phyloP scores from a whole-genome alignment of 2,113 vertebrate genomes.

The Columbina picui region DNA sequence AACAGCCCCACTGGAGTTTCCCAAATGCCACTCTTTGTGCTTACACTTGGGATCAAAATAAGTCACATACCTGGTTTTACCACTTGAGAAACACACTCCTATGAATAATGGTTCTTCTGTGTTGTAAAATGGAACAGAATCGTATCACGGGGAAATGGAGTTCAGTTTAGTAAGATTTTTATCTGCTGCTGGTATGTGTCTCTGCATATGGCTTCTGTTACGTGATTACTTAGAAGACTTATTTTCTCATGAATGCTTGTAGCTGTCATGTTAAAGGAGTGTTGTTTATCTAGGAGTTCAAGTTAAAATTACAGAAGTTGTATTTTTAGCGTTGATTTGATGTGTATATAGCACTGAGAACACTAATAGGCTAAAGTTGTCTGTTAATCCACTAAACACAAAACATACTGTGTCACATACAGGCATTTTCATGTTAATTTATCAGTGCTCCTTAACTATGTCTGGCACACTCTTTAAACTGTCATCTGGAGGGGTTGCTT shows the following conservation, averaged over 20 bases:
- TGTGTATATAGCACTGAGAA: not conserved
- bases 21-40: not conserved
- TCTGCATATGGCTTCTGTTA: slow-evolving; percentile 42
- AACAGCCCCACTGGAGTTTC: not conserved
- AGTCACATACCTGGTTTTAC: not conserved
- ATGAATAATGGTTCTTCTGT: not conserved
- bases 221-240: not conserved
- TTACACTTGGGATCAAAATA: not conserved
- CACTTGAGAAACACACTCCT: not conserved
- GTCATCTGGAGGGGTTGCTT: not conserved
- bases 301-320: not conserved
- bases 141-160: not conserved
- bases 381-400: slow-evolving; percentile 24
- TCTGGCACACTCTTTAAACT: not conserved
- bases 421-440: not conserved
- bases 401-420: not conserved
- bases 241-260: not conserved
- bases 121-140: not conserved
- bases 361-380: not conserved
- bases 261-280: not conserved
- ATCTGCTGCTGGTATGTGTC: not conserved
- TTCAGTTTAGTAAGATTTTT: not conserved
- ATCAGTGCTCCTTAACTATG: not conserved
- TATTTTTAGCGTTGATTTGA: not conserved
- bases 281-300: slow-evolving; percentile 2